Percentiles rank a stretch among this genome's conserved stretches.
phyloP scores from a whole-genome alignment of 1,140 invertebrate species.

The Drosophila ogumai region DNA sequence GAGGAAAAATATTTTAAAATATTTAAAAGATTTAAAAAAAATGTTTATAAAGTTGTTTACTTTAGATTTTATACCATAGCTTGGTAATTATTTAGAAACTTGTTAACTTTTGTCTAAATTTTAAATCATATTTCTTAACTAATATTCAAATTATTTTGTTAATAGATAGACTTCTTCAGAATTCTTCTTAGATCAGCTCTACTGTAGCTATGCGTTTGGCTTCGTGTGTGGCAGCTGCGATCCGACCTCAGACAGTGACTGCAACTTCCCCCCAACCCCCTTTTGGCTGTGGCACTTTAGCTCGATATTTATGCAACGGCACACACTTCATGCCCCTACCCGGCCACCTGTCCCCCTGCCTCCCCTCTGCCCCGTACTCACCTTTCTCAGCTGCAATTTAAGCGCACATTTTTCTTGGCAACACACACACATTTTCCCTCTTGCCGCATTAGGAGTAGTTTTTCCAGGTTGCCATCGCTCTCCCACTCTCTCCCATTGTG shows the following conservation, averaged over 20 bases:
- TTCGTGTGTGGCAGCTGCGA: conserved; percentile 75
- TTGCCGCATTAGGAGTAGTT: conserved; percentile 67
- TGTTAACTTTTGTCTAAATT: background rate
- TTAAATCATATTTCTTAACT: background rate
- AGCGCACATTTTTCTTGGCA: conserved; percentile 80
- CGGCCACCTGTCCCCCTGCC: conserved; percentile 7
- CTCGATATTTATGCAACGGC: conserved; percentile 82
- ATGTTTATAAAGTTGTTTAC: too few species aligned
- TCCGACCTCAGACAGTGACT: conserved; percentile 59
- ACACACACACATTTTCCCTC: conserved; percentile 68
- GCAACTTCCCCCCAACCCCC: conserved; percentile 6
- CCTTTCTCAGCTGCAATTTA: conserved; percentile 68
- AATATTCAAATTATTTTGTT: background rate
- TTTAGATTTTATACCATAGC: background rate
- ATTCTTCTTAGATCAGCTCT: background rate
- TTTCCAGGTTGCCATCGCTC: conserved; percentile 64
- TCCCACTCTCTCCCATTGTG: conserved; percentile 51
- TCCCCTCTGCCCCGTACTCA: background rate
- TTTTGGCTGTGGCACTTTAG: conserved; percentile 66
- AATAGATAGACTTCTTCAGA: background rate
- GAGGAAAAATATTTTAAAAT: too few species aligned
- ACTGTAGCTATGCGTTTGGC: conserved; percentile 38
- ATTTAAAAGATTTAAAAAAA: background rate
- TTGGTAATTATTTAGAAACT: too few species aligned
- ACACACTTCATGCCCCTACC: conserved; percentile 58